Evolutionary conservation across 2,797 vertebrate genomes (phyloP).

Genomic region (Sebastes kiyomatsui): DNA sequence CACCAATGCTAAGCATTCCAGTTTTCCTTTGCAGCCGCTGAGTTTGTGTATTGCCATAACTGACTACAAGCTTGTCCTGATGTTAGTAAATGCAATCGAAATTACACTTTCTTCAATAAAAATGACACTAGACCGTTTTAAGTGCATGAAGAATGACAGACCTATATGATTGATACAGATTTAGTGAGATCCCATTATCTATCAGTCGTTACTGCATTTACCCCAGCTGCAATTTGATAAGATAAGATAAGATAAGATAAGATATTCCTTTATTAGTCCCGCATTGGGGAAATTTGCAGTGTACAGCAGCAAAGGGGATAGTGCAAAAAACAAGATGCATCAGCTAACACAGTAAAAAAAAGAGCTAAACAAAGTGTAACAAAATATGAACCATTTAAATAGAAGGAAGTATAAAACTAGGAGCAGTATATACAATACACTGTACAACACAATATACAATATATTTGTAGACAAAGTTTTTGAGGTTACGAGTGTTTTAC

Average conservation of each 20-base stretch:
- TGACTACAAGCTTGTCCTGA: background rate
- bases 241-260: too few relatives aligned
- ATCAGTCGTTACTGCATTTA: background rate
- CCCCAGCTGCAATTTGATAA: background rate
- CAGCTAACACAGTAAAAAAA: too few relatives aligned
- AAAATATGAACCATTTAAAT: too few relatives aligned
- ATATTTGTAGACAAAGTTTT: background rate
- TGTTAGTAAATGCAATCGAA: background rate
- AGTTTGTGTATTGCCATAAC: background rate
- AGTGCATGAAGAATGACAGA: background rate
- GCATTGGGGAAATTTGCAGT: too few relatives aligned
- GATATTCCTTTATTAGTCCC: too few relatives aligned
- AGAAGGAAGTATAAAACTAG: too few relatives aligned
- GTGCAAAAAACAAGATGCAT: too few relatives aligned
- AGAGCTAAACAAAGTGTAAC: too few relatives aligned
- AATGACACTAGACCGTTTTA: background rate
- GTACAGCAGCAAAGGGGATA: too few relatives aligned
- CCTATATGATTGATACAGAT: background rate
- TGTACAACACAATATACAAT: too few relatives aligned
- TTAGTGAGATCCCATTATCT: background rate
- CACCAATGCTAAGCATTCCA: slow-evolving; percentile 9
- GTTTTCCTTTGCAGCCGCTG: slow-evolving; percentile 4
- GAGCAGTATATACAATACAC: too few relatives aligned
- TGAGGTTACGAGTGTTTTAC: background rate
- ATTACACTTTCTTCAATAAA: background rate